These are phyloP conservation scores for Pteropus alecto DNA, from an alignment of 2,113 vertebrate species.

Conservation along the genomic window DNA sequence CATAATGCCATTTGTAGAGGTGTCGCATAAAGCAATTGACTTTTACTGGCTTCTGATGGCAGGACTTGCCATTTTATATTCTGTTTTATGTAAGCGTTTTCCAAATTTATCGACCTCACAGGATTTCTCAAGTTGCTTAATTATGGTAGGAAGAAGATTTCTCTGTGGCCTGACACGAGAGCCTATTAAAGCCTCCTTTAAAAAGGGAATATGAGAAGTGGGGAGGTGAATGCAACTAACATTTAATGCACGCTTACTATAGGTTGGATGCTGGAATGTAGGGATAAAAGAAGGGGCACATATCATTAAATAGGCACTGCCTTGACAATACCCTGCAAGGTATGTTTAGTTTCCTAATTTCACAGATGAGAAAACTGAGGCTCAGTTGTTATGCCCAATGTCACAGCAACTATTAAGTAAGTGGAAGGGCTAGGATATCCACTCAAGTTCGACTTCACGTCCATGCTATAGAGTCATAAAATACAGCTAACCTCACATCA, in stretches of 20 bases:
- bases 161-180: conserved; percentile 77
- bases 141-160: conserved; percentile 84
- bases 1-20: conserved; percentile 88
- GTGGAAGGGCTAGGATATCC: neutral
- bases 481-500: neutral
- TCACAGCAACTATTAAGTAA: neutral
- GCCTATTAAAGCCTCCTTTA: conserved; percentile 68
- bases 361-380: neutral
- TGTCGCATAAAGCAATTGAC: conserved; percentile 85
- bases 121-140: conserved; percentile 86
- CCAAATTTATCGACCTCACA: conserved; percentile 84
- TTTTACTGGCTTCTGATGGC: conserved; percentile 89
- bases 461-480: neutral
- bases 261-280: neutral
- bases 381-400: neutral
- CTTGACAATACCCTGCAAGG: neutral
- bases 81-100: conserved; percentile 85
- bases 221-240: neutral
- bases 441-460: neutral
- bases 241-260: neutral
- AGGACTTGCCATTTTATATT: conserved; percentile 84
- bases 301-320: neutral
- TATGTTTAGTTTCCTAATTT: neutral
- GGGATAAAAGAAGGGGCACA: neutral
- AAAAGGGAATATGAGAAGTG: conserved; percentile 22